These are phyloP conservation scores for Hippoglossus hippoglossus DNA, from an alignment of 2,797 vertebrate genomes.

Conservation along the genomic window DNA sequence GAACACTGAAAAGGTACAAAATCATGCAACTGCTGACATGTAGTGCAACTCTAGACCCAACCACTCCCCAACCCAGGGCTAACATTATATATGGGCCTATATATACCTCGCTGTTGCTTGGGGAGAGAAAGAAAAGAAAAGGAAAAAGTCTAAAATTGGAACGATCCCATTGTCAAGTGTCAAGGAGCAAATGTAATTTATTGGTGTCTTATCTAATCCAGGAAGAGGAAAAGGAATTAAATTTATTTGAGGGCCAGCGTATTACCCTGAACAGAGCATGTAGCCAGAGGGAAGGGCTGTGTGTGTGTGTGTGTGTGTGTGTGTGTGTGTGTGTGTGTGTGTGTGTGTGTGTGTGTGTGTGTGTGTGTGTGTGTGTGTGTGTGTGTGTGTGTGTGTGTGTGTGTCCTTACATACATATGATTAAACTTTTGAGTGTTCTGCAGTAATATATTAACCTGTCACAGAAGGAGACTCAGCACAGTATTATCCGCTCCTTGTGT, in stretches of 20 bases:
- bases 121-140: slow-evolving; percentile 19
- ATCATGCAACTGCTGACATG: neutral
- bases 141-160: no score
- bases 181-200: slow-evolving; percentile 53
- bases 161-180: slow-evolving; percentile 42
- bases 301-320: slow-evolving; percentile 10
- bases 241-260: slow-evolving; percentile 48
- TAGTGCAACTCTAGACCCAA: neutral
- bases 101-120: slow-evolving; percentile 8
- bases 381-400: slow-evolving; percentile 12
- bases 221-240: slow-evolving; percentile 40
- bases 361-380: slow-evolving; percentile 13
- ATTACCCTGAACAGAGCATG: slow-evolving; percentile 39
- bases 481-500: slow-evolving; percentile 10
- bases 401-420: neutral
- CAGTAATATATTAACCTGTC: slow-evolving; percentile 18
- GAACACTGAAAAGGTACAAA: neutral
- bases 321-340: slow-evolving; percentile 13
- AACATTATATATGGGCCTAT: neutral
- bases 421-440: slow-evolving; percentile 20
- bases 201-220: slow-evolving; percentile 53
- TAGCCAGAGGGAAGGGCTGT: slow-evolving; percentile 28
- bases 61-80: neutral
- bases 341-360: neutral
- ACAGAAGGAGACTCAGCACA: slow-evolving; percentile 13